Conservation (phyloP, 2,888 invertebrate genomes). For the Polydrusus cervinus region DNA sequence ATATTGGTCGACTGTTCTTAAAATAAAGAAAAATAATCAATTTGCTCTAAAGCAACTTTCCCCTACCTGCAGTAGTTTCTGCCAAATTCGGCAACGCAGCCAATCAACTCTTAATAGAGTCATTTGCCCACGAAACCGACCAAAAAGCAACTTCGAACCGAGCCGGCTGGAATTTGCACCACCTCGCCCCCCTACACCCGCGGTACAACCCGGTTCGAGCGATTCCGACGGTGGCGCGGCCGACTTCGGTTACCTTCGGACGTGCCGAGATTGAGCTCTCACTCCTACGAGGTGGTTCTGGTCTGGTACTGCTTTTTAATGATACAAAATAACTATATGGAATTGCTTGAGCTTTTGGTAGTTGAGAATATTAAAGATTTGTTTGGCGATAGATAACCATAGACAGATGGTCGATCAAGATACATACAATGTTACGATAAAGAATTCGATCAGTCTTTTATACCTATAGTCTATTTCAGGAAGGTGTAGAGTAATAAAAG, state of each 20-base stretch:
- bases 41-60: neutral
- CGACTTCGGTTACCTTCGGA: constrained; percentile 6
- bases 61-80: neutral
- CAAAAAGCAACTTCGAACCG: constrained; percentile 45
- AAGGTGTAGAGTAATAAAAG: too few relatives aligned
- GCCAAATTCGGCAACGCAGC: constrained; percentile 35
- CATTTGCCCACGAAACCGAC: constrained; percentile 50
- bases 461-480: too few relatives aligned
- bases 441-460: too few relatives aligned
- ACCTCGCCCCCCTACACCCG: constrained; percentile 38
- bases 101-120: constrained; percentile 51
- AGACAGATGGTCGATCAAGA: too few relatives aligned
- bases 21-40: too few relatives aligned
- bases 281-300: constrained; percentile 45
- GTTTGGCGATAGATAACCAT: too few relatives aligned
- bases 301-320: constrained; percentile 40
- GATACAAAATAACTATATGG: constrained; percentile 42
- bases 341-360: too few relatives aligned
- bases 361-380: too few relatives aligned
- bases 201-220: constrained; percentile 26
- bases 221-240: neutral
- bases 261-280: constrained; percentile 45
- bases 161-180: constrained; percentile 48
- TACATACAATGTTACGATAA: too few relatives aligned
- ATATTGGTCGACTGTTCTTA: too few relatives aligned